Evolutionary conservation across 1,140 invertebrate species (phyloP).

Genomic region (Andrena cerasifolii): DNA sequence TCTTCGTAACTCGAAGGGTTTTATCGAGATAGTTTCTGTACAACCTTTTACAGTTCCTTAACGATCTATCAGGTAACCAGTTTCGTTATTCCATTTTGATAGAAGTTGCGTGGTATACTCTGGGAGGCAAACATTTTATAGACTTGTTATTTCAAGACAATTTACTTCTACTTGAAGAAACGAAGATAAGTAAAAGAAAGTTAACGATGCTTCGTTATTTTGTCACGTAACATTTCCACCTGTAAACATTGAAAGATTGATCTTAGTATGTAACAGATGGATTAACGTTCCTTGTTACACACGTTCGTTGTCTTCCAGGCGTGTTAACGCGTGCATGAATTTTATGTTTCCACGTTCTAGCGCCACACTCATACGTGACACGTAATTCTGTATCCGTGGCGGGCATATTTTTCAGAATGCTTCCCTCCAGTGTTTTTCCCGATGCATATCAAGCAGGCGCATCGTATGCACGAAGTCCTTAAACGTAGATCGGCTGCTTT

Average conservation of each 20-base stretch:
- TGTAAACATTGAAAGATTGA: background rate
- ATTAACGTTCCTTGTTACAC: constrained; percentile 2
- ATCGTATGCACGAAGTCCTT: background rate
- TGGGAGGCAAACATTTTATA: background rate
- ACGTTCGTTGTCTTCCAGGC: background rate
- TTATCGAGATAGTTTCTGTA: too few species aligned
- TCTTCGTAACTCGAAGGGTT: too few species aligned
- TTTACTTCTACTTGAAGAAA: too few species aligned
- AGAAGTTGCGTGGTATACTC: too few species aligned
- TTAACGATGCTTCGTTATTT: too few species aligned
- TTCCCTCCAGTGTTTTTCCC: background rate
- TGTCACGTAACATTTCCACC: background rate
- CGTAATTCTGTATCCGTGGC: background rate
- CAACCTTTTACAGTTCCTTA: background rate
- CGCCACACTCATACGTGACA: too few species aligned
- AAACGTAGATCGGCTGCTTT: constrained; percentile 20
- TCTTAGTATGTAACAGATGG: background rate
- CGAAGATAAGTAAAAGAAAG: too few species aligned
- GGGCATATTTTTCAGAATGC: background rate
- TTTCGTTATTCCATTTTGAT: background rate
- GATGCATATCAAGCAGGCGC: background rate
- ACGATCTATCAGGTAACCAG: background rate
- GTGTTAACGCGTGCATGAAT: too few species aligned
- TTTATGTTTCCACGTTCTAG: too few species aligned
- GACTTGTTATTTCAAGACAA: too few species aligned